phyloP scores from a whole-genome alignment of 2,888 invertebrate species.

The Cyrtodaria siliqua region DNA sequence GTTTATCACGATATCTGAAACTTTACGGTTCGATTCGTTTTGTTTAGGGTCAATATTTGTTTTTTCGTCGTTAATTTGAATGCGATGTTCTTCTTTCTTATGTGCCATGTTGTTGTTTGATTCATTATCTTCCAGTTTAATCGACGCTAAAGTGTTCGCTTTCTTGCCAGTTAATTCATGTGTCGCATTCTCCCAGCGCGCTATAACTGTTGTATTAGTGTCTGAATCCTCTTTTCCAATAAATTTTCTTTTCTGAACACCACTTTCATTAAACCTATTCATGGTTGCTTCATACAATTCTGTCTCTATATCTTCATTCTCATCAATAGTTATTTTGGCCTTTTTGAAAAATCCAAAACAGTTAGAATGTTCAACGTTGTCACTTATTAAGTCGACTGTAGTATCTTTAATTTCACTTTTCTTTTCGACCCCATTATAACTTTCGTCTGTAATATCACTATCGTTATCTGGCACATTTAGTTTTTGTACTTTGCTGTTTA shows the following conservation, averaged over 20 bases:
- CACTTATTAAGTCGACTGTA: too few relatives aligned
- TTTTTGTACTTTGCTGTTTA: too few relatives aligned
- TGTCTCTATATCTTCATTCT: not conserved
- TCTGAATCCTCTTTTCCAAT: not conserved
- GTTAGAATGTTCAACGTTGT: not conserved
- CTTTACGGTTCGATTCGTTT: conserved; percentile 1
- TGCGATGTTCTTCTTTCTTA: too few relatives aligned
- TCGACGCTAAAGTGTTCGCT: conserved; percentile 1
- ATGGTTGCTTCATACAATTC: not conserved
- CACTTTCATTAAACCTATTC: not conserved
- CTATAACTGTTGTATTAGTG: not conserved
- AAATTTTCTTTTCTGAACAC: not conserved
- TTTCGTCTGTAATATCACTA: too few relatives aligned
- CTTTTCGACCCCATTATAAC: too few relatives aligned
- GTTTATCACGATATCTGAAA: conserved; percentile 12
- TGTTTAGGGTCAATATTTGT: not conserved
- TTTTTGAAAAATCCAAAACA: not conserved
- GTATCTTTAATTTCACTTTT: too few relatives aligned
- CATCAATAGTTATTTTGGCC: not conserved
- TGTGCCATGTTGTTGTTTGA: too few relatives aligned
- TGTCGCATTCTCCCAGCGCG: not conserved
- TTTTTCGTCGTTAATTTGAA: too few relatives aligned
- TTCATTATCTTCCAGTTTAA: too few relatives aligned
- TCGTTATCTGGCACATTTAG: too few relatives aligned
- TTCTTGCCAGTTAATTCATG: not conserved